Percentiles rank a stretch among this genome's conserved stretches.
phyloP scores from a whole-genome alignment of 1,140 invertebrate species.

The Calephelis virginiensis region DNA sequence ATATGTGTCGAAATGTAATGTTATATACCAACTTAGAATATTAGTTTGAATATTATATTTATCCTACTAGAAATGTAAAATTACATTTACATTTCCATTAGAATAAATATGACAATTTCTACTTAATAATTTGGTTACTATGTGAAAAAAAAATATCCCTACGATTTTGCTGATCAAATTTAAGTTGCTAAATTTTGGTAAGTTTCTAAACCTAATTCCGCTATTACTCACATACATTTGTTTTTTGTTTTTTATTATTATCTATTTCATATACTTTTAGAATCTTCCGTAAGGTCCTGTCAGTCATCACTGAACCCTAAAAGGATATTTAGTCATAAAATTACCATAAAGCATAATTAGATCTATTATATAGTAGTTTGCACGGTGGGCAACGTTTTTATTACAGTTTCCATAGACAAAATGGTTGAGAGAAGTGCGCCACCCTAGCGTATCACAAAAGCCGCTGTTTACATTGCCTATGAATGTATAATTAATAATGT shows the following conservation, averaged over 20 bases:
- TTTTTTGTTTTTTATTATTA: background rate
- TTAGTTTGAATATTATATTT: too few species aligned
- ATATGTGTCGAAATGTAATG: too few species aligned
- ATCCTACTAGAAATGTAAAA: too few species aligned
- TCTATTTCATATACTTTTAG: constrained; percentile 22
- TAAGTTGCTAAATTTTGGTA: too few species aligned
- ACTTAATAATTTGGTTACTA: too few species aligned
- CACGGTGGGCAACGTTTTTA: constrained; percentile 48
- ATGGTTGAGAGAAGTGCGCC: constrained; percentile 33
- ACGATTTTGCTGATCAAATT: too few species aligned
- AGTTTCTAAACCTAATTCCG: too few species aligned
- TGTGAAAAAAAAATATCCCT: too few species aligned
- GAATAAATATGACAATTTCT: too few species aligned
- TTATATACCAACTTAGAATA: too few species aligned
- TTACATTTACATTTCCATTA: too few species aligned
- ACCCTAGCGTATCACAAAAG: constrained; percentile 44
- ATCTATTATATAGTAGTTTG: constrained; percentile 62
- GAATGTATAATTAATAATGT: constrained; percentile 74
- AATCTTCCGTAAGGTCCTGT: constrained; percentile 15
- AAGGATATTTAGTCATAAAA: constrained; percentile 51
- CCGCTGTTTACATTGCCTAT: constrained; percentile 66
- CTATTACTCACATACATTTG: too few species aligned
- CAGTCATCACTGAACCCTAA: background rate
- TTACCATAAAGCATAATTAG: constrained; percentile 73
- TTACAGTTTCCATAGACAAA: constrained; percentile 44